Base-by-base conservation (phyloP, 2,888 invertebrate species). In the Sarcophaga carnaria region DNA sequence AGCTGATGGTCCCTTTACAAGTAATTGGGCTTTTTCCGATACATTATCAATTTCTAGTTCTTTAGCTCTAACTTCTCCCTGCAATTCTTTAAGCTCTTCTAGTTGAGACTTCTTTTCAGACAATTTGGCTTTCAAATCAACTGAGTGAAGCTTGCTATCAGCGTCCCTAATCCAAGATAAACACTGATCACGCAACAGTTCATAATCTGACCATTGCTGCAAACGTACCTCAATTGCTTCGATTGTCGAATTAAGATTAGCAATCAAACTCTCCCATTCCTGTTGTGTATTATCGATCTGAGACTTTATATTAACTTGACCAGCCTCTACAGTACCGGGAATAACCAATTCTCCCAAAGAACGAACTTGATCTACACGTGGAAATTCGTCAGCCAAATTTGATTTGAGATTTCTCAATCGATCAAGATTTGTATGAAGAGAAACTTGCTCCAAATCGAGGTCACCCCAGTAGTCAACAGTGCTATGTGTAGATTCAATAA, bases 21-120 rank as follows among this genome's bases (percentile, higher is more conserved):
- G 93, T 88, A 96, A 95, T 91, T 99, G 98, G 0, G 98, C 97
- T 89, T 97, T 96, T 92, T 99, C 99, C 27, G 97, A 98, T 0
- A 99, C 97, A 77, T 97, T 96, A 90, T 99, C 98, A 82, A 98
- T 97, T 94, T 98, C 98, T 14, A 98, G 94, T 93, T 98, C 98
- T 91, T 98, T 98, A 4, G 98, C 97, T 67, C 97, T 95, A 1
- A 98, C 96, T 94, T 98, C 97, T 70, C 98, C 98, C 94, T 98
- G 98, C 47, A 98, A 93, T 45, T 94, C 94, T 93, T 97, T 95
- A 88, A 98, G 94, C 76, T 95, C 95, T 89, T 98, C 97, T 70
- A 98, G 94, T 90, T 98, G 98, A 47, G 96, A 95, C 91, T 97
- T 96, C 94, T 99, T 99, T 91, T 98, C 97, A 4, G 95, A 94